phyloP scores from a whole-genome alignment of 2,113 vertebrate genomes.

The Chloropsis cyanopogon region DNA sequence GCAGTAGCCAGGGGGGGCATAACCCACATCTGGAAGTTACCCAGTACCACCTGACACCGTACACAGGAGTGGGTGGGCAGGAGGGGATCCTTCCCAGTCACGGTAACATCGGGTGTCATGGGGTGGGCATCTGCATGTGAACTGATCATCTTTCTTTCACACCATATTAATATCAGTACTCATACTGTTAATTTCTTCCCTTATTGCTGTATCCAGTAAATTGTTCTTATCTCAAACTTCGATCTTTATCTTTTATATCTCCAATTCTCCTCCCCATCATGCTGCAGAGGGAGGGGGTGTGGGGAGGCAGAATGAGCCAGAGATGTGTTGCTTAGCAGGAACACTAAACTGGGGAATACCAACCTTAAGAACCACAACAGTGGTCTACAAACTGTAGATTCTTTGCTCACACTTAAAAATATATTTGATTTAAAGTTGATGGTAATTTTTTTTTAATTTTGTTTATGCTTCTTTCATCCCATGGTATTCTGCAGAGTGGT shows the following conservation, averaged over 20 bases:
- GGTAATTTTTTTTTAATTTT: neutral
- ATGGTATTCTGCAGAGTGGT: neutral
- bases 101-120: fast-evolving
- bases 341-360: neutral
- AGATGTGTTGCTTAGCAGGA: neutral
- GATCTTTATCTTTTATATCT: neutral
- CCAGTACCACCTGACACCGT: neutral
- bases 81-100: too few relatives aligned
- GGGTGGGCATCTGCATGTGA: neutral
- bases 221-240: neutral
- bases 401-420: neutral
- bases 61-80: fast-evolving
- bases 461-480: neutral
- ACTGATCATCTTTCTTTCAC: neutral
- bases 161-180: neutral
- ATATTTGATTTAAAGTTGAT: neutral
- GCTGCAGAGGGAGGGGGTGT: neutral
- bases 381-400: neutral
- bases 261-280: neutral
- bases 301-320: neutral
- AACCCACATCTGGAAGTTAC: fast-evolving
- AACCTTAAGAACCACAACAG: neutral
- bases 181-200: neutral
- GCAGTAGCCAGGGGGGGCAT: neutral
- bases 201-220: neutral